Percentiles rank a stretch among this genome's conserved stretches.
phyloP scores from a whole-genome alignment of 92 coral and sea anemone genomes.

The Palythoa grandiflora region DNA sequence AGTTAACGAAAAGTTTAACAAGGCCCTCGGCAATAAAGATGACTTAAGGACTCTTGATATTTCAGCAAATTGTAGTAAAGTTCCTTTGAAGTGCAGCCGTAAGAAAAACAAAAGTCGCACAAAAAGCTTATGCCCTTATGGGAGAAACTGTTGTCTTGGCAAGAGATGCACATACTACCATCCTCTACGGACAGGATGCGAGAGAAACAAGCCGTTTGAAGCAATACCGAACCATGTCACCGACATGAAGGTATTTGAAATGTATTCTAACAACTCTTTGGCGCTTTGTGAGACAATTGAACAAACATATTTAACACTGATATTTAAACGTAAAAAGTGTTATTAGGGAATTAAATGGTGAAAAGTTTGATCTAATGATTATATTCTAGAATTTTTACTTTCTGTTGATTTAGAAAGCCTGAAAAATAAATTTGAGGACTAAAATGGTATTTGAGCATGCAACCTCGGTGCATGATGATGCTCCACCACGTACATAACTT shows the following conservation, averaged over 20 bases:
- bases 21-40: not conserved
- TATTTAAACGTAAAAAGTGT: not conserved
- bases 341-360: too few species aligned
- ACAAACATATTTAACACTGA: not conserved
- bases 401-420: too few species aligned
- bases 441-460: too few species aligned
- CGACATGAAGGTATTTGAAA: not conserved
- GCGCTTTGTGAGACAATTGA: not conserved
- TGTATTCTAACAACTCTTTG: not conserved
- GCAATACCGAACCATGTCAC: not conserved
- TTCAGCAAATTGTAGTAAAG: not conserved
- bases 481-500: too few species aligned
- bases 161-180: slow-evolving; percentile 75
- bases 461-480: too few species aligned
- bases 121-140: slow-evolving; percentile 67
- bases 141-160: slow-evolving; percentile 84
- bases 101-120: not conserved
- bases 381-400: too few species aligned
- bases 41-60: not conserved
- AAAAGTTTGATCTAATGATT: too few species aligned
- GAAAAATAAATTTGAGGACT: too few species aligned
- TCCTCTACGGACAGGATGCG: slow-evolving; percentile 10
- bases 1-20: not conserved
- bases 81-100: not conserved
- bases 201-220: not conserved